Conservation (phyloP, 2,113 vertebrate species). For the Phoxinus phoxinus region DNA sequence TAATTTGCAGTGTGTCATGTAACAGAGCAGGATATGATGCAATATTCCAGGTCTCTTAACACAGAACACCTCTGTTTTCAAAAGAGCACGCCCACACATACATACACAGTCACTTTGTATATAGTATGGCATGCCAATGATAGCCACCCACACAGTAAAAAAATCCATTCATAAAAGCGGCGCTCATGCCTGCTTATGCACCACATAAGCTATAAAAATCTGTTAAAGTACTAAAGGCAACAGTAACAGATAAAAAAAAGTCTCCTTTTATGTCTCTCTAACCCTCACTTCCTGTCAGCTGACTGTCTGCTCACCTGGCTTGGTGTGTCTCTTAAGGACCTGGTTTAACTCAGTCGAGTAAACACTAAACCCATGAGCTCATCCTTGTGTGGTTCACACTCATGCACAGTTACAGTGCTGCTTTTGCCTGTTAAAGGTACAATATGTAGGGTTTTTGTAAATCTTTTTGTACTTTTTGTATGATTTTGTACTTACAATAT, state of each 20-base stretch:
- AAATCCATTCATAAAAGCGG: not conserved
- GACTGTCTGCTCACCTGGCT: slow-evolving; percentile 26
- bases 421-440: not conserved
- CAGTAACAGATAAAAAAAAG: not conserved
- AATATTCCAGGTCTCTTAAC: not conserved
- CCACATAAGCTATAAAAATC: not conserved
- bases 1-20: not conserved
- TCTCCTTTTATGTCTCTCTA: not conserved
- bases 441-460: too few relatives aligned
- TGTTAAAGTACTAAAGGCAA: too few relatives aligned
- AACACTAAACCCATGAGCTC: slow-evolving; percentile 4
- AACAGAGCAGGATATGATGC: slow-evolving; percentile 22
- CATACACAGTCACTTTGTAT: not conserved
- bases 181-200: not conserved
- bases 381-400: slow-evolving; percentile 6
- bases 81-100: slow-evolving; percentile 22
- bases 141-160: slow-evolving; percentile 37
- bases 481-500: too few relatives aligned
- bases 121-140: not conserved
- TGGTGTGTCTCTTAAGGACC: slow-evolving; percentile 20
- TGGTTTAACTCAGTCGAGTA: slow-evolving; percentile 14
- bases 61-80: slow-evolving; percentile 44
- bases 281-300: slow-evolving; percentile 8
- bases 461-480: too few relatives aligned
- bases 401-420: not conserved